Percentiles rank a stretch among this genome's conserved stretches.
Evolutionary conservation across 2,113 vertebrate genomes (phyloP).

Genomic region (Montifringilla adamsi): DNA sequence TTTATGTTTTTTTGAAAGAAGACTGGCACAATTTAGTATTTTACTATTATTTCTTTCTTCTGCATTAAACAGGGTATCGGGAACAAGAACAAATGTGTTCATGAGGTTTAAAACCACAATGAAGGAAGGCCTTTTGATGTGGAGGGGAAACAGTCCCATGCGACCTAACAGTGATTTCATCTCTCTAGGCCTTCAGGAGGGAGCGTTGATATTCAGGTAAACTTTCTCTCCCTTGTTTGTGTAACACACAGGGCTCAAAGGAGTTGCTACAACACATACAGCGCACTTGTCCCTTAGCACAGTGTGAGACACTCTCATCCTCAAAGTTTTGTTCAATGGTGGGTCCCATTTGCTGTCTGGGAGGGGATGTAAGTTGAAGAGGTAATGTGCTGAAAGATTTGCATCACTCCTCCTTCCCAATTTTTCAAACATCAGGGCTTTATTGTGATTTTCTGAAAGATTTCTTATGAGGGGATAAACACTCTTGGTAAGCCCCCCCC

Average conservation of each 20-base stretch:
- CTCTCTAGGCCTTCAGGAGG: slow-evolving; percentile 89
- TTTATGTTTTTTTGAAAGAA: not conserved
- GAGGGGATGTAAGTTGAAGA: not conserved
- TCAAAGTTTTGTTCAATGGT: not conserved
- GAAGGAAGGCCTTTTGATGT: slow-evolving; percentile 88
- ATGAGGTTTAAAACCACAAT: slow-evolving; percentile 93
- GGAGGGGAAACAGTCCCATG: slow-evolving; percentile 89
- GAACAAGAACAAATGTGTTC: slow-evolving; percentile 87
- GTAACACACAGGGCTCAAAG: not conserved
- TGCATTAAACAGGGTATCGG: slow-evolving; percentile 81
- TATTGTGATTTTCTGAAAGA: not conserved
- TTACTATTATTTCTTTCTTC: not conserved
- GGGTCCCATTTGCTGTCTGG: not conserved
- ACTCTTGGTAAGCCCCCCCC: not conserved
- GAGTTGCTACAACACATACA: not conserved
- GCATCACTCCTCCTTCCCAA: rapidly evolving
- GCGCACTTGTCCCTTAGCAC: not conserved
- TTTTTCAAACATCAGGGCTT: not conserved
- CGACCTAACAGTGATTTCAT: slow-evolving; percentile 90
- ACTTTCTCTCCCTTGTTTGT: not conserved
- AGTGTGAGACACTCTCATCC: not conserved
- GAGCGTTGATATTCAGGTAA: slow-evolving; percentile 90
- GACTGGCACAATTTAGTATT: not conserved
- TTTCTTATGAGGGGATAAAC: rapidly evolving
- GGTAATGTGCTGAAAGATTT: not conserved